Evolutionary conservation across 2,113 vertebrate species (phyloP).

Genomic region (Otolemur garnettii): DNA sequence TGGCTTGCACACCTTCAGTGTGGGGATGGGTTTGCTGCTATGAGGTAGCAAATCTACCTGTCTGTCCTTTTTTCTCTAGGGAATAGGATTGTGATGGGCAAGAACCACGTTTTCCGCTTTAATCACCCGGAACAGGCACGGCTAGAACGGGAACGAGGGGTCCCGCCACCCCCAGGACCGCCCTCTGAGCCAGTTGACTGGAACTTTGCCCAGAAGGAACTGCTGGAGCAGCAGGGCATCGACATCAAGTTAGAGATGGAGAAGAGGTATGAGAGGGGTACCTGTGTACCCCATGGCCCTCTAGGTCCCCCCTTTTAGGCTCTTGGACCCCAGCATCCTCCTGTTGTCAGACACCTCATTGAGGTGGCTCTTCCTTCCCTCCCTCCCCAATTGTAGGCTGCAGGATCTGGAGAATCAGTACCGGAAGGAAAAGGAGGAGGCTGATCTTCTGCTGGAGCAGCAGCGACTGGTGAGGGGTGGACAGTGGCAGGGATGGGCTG

Average conservation of each 20-base stretch:
- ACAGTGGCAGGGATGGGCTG: neutral
- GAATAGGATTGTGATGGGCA: constrained; percentile 95
- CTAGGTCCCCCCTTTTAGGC: too few relatives aligned
- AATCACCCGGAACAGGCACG: constrained; percentile 95
- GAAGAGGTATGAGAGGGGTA: constrained; percentile 87
- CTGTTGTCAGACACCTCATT: neutral
- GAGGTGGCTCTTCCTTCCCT: neutral
- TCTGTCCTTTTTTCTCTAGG: constrained; percentile 83
- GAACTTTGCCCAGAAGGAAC: constrained; percentile 94
- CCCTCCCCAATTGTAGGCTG: constrained; percentile 83
- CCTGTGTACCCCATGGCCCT: fast-evolving
- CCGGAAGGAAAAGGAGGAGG: constrained; percentile 94
- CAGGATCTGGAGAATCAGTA: constrained; percentile 95
- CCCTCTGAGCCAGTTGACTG: constrained; percentile 93
- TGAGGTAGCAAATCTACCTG: neutral
- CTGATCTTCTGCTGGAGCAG: constrained; percentile 93
- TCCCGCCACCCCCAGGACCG: constrained; percentile 84
- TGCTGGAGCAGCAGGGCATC: constrained; percentile 93
- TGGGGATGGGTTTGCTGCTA: neutral
- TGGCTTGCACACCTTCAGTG: neutral
- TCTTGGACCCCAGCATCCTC: neutral
- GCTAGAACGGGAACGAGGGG: constrained; percentile 91
- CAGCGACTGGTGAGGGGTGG: constrained; percentile 90
- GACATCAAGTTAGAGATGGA: constrained; percentile 97
- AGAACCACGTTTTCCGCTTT: constrained; percentile 95